These are phyloP conservation scores for Drosophila triauraria DNA, from an alignment of 1,140 invertebrate genomes.

Conservation along the genomic window DNA sequence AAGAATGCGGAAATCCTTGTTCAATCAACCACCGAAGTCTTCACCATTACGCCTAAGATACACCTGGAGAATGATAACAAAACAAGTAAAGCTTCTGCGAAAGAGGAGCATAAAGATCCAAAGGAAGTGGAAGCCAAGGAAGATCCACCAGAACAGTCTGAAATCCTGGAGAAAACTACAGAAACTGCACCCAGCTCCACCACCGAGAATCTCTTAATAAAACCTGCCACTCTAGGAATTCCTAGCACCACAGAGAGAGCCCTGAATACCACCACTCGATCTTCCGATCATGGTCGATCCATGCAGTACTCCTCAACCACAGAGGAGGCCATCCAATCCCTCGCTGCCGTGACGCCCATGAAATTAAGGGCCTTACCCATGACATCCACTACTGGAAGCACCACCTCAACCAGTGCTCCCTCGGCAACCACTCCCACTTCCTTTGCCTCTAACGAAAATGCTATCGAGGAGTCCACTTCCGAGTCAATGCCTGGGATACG, in stretches of 20 bases:
- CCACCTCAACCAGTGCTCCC: slow-evolving; percentile 28
- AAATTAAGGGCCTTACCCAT: slow-evolving; percentile 58
- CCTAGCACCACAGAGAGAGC: slow-evolving; percentile 11
- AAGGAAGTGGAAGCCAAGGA: neutral
- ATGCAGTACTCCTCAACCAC: slow-evolving; percentile 56
- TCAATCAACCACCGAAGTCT: neutral
- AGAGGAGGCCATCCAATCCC: slow-evolving; percentile 10
- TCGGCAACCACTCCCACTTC: slow-evolving; percentile 5
- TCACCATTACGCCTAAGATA: neutral
- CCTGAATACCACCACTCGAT: slow-evolving; percentile 12
- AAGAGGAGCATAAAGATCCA: neutral
- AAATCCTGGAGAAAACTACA: neutral
- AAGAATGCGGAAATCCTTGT: neutral
- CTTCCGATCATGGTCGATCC: slow-evolving; percentile 49
- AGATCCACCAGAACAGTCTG: neutral
- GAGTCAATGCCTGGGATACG: slow-evolving; percentile 19
- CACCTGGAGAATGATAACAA: neutral
- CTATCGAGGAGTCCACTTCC: slow-evolving; percentile 54
- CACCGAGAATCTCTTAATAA: neutral
- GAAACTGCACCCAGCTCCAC: neutral
- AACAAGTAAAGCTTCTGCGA: neutral
- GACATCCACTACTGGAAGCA: slow-evolving; percentile 23
- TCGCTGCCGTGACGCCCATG: slow-evolving; percentile 57
- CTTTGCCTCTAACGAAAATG: slow-evolving; percentile 61
- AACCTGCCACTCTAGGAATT: neutral